These are phyloP conservation scores for Drosophila koepferae DNA, from an alignment of 2,888 invertebrate genomes.

Conservation along the genomic window DNA sequence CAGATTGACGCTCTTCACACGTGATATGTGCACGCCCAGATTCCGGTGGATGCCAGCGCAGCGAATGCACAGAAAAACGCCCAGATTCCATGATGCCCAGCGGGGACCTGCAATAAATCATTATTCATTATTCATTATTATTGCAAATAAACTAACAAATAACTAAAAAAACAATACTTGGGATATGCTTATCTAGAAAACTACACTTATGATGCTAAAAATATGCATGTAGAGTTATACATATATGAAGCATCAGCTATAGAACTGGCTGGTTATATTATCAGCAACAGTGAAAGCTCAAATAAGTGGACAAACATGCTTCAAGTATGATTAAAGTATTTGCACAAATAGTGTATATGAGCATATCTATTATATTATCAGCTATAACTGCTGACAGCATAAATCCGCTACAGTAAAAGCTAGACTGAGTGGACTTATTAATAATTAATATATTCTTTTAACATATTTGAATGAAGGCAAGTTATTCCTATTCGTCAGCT, in stretches of 20 bases:
- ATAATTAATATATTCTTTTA: background rate
- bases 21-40: constrained; percentile 99
- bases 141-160: background rate
- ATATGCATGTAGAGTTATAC: constrained; percentile 1
- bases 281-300: constrained; percentile 2
- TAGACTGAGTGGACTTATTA: background rate
- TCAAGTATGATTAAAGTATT: background rate
- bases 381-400: background rate
- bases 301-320: background rate
- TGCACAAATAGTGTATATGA: no score
- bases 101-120: constrained; percentile 91
- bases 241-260: constrained; percentile 4
- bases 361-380: background rate
- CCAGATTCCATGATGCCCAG: constrained; percentile 99
- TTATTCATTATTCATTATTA: background rate
- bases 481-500: no score
- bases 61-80: constrained; percentile 98
- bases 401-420: background rate
- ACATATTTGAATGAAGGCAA: background rate
- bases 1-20: constrained; percentile 98
- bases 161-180: background rate
- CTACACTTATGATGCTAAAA: constrained; percentile 13
- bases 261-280: background rate
- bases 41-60: constrained; percentile 99
- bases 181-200: constrained; percentile 8